Evolutionary conservation across 2,797 vertebrate genomes (phyloP).

Genomic region (Miichthys miiuy): DNA sequence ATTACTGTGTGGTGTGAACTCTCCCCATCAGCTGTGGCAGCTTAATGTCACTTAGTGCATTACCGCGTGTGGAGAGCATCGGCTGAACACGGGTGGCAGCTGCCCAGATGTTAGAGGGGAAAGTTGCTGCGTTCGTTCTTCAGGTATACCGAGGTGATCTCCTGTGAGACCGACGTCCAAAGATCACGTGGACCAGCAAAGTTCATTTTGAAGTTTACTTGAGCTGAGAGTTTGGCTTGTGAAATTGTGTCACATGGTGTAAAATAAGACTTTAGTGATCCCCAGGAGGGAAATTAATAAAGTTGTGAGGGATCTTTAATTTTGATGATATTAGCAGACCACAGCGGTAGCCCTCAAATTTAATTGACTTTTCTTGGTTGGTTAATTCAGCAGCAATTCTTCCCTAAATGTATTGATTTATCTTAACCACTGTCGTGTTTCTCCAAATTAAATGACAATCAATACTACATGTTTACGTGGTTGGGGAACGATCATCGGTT

Average conservation of each 20-base stretch:
- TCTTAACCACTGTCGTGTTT: not conserved
- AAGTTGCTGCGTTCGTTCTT: conserved; percentile 23
- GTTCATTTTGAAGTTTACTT: not conserved
- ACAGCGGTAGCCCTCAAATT: not conserved
- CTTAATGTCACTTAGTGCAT: conserved; percentile 60
- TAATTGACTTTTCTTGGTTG: conserved; percentile 7
- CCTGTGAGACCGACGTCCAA: not conserved
- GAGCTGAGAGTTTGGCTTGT: not conserved
- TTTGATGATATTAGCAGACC: conserved; percentile 3
- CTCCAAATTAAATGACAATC: not conserved
- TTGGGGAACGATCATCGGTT: not conserved
- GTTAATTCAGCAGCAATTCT: conserved; percentile 7
- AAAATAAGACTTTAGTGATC: conserved; percentile 17
- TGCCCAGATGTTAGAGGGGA: conserved; percentile 51
- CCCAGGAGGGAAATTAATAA: not conserved
- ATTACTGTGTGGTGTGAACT: conserved; percentile 71
- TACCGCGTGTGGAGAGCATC: conserved; percentile 21
- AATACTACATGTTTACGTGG: no score
- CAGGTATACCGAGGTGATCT: not conserved
- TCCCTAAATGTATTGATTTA: conserved; percentile 15
- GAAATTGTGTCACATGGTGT: not conserved
- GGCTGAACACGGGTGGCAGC: conserved; percentile 37
- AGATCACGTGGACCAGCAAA: not conserved
- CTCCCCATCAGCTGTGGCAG: conserved; percentile 60
- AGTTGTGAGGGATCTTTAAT: not conserved